phyloP scores from a whole-genome alignment of 2,888 invertebrate genomes.

The Trimorus sp. region DNA sequence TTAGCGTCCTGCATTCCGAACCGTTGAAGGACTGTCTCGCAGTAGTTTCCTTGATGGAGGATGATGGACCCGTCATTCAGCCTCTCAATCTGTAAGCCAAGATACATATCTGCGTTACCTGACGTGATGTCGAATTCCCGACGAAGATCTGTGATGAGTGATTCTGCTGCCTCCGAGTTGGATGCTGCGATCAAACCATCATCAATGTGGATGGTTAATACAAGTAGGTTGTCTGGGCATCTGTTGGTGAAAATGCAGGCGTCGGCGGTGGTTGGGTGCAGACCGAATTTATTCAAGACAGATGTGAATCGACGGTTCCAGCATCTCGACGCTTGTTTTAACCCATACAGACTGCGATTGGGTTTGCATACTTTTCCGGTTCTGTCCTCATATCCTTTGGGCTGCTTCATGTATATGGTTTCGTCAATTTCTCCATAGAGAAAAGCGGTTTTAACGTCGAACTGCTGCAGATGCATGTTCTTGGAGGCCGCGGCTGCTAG shows the following conservation, averaged over 20 bases:
- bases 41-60: too few relatives aligned
- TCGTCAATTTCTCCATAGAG: slow-evolving; percentile 55
- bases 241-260: slow-evolving; percentile 71
- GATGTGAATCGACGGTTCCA: slow-evolving; percentile 73
- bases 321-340: slow-evolving; percentile 60
- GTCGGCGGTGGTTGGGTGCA: slow-evolving; percentile 64
- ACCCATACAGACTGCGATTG: slow-evolving; percentile 75
- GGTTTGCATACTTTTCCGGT: slow-evolving; percentile 72
- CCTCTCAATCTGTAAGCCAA: neutral
- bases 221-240: slow-evolving; percentile 52
- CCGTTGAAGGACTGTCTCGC: too few relatives aligned
- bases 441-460: too few relatives aligned
- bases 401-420: slow-evolving; percentile 75
- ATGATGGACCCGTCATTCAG: too few relatives aligned
- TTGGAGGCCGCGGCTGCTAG: too few relatives aligned
- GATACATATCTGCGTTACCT: slow-evolving; percentile 13
- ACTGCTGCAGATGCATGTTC: too few relatives aligned
- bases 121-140: slow-evolving; percentile 17
- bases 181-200: slow-evolving; percentile 68
- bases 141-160: neutral
- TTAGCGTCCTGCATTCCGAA: too few relatives aligned
- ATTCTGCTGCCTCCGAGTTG: neutral
- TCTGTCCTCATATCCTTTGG: slow-evolving; percentile 74
- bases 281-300: slow-evolving; percentile 68
- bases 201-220: slow-evolving; percentile 71